Evolutionary conservation across 2,888 invertebrate genomes (phyloP).

Genomic region (Dasysyrphus albostriatus): DNA sequence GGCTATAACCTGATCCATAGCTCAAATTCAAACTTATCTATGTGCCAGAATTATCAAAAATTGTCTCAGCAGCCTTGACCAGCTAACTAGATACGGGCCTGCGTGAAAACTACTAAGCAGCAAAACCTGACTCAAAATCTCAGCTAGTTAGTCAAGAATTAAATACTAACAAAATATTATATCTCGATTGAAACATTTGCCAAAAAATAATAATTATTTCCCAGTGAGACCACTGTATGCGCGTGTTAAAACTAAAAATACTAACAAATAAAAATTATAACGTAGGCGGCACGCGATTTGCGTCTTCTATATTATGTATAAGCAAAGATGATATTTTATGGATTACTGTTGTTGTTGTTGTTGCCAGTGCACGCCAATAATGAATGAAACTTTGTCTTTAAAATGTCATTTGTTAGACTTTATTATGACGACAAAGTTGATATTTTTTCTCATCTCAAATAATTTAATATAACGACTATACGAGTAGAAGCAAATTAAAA

Average conservation of each 20-base stretch:
- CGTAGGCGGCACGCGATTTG: slow-evolving; percentile 55
- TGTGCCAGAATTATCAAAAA: no score
- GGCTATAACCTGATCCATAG: no score
- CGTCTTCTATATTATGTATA: slow-evolving; percentile 40
- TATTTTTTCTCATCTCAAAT: slow-evolving; percentile 6
- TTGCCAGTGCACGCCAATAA: slow-evolving; percentile 52
- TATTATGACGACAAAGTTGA: slow-evolving; percentile 37
- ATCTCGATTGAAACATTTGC: not conserved
- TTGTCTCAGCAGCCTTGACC: no score
- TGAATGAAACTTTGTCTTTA: slow-evolving; percentile 63
- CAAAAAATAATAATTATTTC: not conserved
- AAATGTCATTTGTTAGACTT: slow-evolving; percentile 31
- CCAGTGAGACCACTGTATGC: not conserved
- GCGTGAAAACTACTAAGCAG: not conserved
- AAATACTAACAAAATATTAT: not conserved
- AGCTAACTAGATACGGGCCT: not conserved
- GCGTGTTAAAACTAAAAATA: slow-evolving; percentile 38
- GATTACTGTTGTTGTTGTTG: slow-evolving; percentile 36
- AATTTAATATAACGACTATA: not conserved
- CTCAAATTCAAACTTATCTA: no score
- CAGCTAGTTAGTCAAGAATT: not conserved
- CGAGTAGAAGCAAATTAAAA: slow-evolving; percentile 13
- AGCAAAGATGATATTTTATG: slow-evolving; percentile 36
- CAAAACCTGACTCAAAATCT: no score
- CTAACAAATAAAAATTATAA: slow-evolving; percentile 23